A percentile compares a stretch with the other conserved stretches of the same genome.
These are phyloP conservation scores for Tenthredo distinguenda DNA, from an alignment of 2,888 invertebrate species.

Conservation along the genomic window DNA sequence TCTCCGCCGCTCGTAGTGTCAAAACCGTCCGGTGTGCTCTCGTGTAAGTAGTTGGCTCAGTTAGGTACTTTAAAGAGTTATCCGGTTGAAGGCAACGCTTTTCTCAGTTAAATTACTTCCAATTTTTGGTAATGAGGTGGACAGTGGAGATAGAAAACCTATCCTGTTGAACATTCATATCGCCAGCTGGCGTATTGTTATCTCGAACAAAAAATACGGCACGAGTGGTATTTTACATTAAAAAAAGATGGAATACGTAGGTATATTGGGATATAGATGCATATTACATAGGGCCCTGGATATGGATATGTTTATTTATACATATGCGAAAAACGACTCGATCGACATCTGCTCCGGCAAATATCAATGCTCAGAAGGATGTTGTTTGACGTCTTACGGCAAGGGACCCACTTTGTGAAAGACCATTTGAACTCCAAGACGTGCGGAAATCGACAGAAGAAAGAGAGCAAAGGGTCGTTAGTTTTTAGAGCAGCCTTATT, in stretches of 20 bases:
- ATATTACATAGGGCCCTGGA: neutral
- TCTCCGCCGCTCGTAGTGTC: conserved; percentile 6
- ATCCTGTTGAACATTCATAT: neutral
- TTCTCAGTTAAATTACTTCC: conserved; percentile 12
- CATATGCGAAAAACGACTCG: conserved; percentile 14
- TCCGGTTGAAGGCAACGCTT: neutral
- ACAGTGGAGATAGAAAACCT: neutral
- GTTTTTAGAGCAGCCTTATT: conserved; percentile 1
- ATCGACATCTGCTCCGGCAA: conserved; percentile 28
- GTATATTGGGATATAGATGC: neutral
- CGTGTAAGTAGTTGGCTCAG: conserved; percentile 10
- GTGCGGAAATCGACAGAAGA: neutral
- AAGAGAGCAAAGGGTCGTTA: neutral
- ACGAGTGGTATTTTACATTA: neutral
- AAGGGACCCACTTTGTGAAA: conserved; percentile 6
- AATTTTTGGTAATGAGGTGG: conserved; percentile 22
- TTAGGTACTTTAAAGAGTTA: neutral
- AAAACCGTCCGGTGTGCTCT: conserved; percentile 23
- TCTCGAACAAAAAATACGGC: neutral
- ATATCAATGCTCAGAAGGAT: conserved; percentile 9
- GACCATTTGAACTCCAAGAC: neutral
- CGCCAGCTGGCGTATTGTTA: neutral
- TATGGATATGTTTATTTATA: conserved; percentile 30
- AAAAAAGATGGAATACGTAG: neutral
- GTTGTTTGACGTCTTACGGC: conserved; percentile 1